phyloP scores from a whole-genome alignment of 2,113 vertebrate genomes.

The Morphnarchus princeps region DNA sequence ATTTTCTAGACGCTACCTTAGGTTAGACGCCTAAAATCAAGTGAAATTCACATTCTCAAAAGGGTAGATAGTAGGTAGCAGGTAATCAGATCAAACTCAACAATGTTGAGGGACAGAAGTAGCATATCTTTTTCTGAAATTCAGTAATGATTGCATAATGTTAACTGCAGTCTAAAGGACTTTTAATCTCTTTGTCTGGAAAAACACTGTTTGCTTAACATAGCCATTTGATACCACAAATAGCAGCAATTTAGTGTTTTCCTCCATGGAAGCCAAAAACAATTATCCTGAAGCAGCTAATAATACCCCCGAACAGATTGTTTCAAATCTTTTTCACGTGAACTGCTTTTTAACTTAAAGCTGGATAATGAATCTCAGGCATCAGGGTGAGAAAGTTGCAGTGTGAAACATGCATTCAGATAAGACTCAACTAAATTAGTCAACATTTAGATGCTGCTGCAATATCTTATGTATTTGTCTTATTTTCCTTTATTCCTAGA shows the following conservation, averaged over 20 bases:
- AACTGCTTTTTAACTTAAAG: background rate
- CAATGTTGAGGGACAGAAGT: background rate
- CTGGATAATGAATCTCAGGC: background rate
- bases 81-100: background rate
- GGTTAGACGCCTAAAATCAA: background rate
- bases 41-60: background rate
- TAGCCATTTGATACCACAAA: background rate
- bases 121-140: background rate
- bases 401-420: background rate
- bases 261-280: background rate
- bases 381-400: background rate
- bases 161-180: background rate
- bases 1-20: background rate
- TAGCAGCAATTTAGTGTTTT: background rate
- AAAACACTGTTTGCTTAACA: background rate
- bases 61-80: background rate
- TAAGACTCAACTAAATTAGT: background rate
- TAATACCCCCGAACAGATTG: background rate
- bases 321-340: background rate
- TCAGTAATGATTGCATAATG: background rate
- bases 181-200: background rate
- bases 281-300: background rate
- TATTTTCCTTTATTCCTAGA: background rate
- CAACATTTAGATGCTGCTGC: background rate
- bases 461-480: background rate